Evolutionary conservation across 1,140 invertebrate species (phyloP), one percentile per base, ranked within the genome.

Genomic region (Meloidogyne exigua): DNA sequence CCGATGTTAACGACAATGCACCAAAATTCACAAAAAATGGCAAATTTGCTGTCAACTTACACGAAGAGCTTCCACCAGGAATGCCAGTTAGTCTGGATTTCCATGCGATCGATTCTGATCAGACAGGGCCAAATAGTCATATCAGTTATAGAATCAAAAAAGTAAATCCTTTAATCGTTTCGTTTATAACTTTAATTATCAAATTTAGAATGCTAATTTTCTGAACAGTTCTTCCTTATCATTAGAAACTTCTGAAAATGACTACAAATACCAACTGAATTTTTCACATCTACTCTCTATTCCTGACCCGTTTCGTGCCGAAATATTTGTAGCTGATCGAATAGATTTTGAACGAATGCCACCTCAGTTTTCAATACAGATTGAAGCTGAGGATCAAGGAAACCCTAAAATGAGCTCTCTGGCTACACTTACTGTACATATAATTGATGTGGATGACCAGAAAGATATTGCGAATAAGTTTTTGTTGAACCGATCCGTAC

Each of bases 1-100:
- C 95, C 88, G 95, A 96, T 89, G 93, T 94, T 81, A 96, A 96
- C 88, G 95, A 96, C 86, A 95, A 95, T 87, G 91, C 93, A 0
- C 95, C 95, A 0, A 92, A 93, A 88, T 96, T 95, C 85, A 93
- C 94, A 80, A 91, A 93, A 83, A 36, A 49, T 36, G 92, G 92
- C 0, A 92, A 91, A 77, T 96, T 96, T 84, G 92, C 92, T 82
- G 95, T 95, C 84, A 93, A 95, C 86, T 93, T 96, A 76, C 93
- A 93, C 0, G 94, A 95, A 87, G 89, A 93, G 10, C 92, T 94
- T 86, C 90, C 91, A 68, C 90, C 91, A 66, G 91, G 93, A 44
- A 91, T 92, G 0, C 92, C 93, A 88, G 93, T 84, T 13, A 67
- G 95, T 23, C 94, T 94, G 5, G 93, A 94, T 89, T 93, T 96